A percentile compares a stretch with the other conserved stretches of the same genome.
phyloP scores from a whole-genome alignment of 2,888 invertebrate species.

The Tipula unca region DNA sequence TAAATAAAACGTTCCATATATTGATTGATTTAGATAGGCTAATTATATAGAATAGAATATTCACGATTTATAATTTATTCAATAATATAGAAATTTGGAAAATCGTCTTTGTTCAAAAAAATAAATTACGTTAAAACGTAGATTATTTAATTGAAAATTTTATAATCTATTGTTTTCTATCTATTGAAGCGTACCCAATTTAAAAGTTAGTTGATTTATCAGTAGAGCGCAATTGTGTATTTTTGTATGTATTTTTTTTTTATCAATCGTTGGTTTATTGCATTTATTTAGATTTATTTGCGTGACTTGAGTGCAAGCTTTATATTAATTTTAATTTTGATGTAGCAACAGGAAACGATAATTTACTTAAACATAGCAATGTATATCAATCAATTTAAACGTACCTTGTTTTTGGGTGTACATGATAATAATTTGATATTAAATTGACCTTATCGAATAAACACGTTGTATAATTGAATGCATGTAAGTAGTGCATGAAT shows the following conservation, averaged over 20 bases:
- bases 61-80: neutral
- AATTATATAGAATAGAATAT: neutral
- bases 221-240: neutral
- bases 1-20: neutral
- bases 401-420: too few species aligned
- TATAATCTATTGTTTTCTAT: neutral
- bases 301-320: neutral
- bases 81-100: neutral
- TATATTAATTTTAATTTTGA: neutral
- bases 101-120: neutral
- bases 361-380: neutral
- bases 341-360: neutral
- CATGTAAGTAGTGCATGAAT: too few species aligned
- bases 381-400: neutral
- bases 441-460: neutral
- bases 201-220: neutral
- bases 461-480: too few species aligned
- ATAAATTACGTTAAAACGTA: neutral
- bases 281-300: slow-evolving; percentile 14
- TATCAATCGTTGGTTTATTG: slow-evolving; percentile 17
- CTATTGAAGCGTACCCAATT: neutral
- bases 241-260: neutral
- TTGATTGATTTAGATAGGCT: neutral
- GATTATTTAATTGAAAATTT: neutral
- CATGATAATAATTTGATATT: neutral